phyloP scores from a whole-genome alignment of 2,797 vertebrate genomes.

The Triplophysa bombifrons region DNA sequence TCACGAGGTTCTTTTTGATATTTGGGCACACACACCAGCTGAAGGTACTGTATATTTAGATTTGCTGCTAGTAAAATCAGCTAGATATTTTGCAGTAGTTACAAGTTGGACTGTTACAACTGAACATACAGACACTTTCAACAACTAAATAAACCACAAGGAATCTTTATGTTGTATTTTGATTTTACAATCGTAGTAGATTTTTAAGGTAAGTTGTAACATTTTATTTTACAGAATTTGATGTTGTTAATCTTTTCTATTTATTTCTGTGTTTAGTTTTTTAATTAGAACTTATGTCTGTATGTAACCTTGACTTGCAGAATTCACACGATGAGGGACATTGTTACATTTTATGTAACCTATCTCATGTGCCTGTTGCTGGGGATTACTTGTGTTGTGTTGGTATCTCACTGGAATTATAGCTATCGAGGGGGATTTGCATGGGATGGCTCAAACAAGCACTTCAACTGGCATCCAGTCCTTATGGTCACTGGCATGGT shows the following conservation, averaged over 20 bases:
- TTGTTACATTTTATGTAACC: constrained; percentile 73
- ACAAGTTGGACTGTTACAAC: too few relatives aligned
- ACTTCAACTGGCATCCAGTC: constrained; percentile 94
- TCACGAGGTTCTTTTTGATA: constrained; percentile 31
- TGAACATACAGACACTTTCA: not conserved
- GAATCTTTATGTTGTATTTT: not conserved
- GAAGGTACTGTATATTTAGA: constrained; percentile 13
- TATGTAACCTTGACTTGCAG: not conserved
- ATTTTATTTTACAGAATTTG: not conserved
- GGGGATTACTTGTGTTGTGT: constrained; percentile 78
- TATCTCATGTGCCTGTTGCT: constrained; percentile 74
- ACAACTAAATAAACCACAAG: not conserved
- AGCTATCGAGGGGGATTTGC: constrained; percentile 84
- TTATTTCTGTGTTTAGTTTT: not conserved
- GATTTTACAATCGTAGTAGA: not conserved
- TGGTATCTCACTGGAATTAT: constrained; percentile 79
- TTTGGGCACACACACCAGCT: not conserved
- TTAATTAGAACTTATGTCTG: not conserved
- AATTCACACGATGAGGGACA: constrained; percentile 68
- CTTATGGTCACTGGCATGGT: constrained; percentile 89
- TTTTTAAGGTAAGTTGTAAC: too few relatives aligned
- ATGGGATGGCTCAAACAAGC: constrained; percentile 75
- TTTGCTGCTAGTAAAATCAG: not conserved
- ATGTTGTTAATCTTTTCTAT: not conserved
- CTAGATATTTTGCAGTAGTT: not conserved